A percentile compares a stretch with the other conserved stretches of the same genome.
Evolutionary conservation across 2,797 vertebrate genomes (phyloP).

Genomic region (Lophius americanus): DNA sequence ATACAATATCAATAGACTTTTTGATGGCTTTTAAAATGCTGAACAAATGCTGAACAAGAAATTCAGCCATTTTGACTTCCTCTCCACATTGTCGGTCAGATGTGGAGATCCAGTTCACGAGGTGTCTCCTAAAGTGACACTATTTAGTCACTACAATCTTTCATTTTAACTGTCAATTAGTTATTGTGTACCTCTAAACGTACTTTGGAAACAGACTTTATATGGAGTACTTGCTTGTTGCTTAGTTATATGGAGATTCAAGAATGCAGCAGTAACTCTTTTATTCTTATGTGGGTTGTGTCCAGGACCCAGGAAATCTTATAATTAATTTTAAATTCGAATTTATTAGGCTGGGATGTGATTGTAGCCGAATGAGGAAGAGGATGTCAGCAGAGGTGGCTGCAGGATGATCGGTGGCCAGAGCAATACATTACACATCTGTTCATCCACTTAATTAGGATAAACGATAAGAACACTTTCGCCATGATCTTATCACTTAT

Average conservation of each 20-base stretch:
- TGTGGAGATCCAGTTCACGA: neutral
- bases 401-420: conserved; percentile 50
- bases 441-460: conserved; percentile 62
- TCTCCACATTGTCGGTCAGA: neutral
- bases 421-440: conserved; percentile 71
- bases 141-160: neutral
- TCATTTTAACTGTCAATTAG: neutral
- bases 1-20: neutral
- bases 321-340: conserved; percentile 6
- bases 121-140: neutral
- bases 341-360: neutral
- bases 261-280: conserved; percentile 15
- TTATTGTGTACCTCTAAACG: conserved; percentile 11
- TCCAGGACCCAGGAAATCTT: conserved; percentile 15
- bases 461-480: conserved; percentile 56
- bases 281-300: neutral
- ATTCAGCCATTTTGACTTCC: too few species aligned
- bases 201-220: neutral
- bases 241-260: conserved; percentile 30
- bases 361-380: conserved; percentile 18
- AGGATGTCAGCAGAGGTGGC: conserved; percentile 44
- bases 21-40: neutral
- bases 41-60: neutral
- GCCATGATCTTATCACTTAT: conserved; percentile 60
- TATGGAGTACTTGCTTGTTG: conserved; percentile 29